Evolutionary conservation across 2,888 invertebrate genomes (phyloP).

Genomic region (Leptodirus hochenwartii): DNA sequence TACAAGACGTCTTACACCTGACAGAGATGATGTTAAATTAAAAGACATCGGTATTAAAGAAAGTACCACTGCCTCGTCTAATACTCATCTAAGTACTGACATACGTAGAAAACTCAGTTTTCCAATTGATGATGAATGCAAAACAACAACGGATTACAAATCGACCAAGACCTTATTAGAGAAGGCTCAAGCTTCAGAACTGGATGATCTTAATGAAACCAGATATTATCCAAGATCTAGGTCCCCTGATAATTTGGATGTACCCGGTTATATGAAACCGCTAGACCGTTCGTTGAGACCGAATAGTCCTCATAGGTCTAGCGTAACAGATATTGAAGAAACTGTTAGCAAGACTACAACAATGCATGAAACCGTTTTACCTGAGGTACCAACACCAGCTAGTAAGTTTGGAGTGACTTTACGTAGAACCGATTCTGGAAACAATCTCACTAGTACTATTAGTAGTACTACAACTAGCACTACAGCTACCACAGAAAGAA

Average conservation of each 20-base stretch:
- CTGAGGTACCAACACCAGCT: slow-evolving; percentile 9
- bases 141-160: no score
- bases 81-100: no score
- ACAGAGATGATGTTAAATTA: slow-evolving; percentile 22
- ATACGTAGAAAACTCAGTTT: no score
- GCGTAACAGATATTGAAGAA: slow-evolving; percentile 12
- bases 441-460: slow-evolving; percentile 13
- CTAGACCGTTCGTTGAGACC: slow-evolving; percentile 18
- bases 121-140: no score
- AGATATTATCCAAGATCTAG: slow-evolving; percentile 7
- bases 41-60: slow-evolving; percentile 29
- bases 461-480: slow-evolving; percentile 23
- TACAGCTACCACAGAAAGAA: background rate
- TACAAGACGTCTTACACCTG: no score
- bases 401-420: slow-evolving; percentile 52
- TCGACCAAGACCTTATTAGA: no score
- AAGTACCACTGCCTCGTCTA: no score
- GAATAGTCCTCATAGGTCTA: slow-evolving; percentile 15
- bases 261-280: slow-evolving; percentile 23
- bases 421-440: slow-evolving; percentile 36
- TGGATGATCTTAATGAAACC: background rate
- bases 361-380: slow-evolving; percentile 8
- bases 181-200: background rate
- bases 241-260: slow-evolving; percentile 14
- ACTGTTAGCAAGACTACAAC: slow-evolving; percentile 7